phyloP scores from a whole-genome alignment of 2,113 vertebrate genomes.

The Odocoileus hemionus region DNA sequence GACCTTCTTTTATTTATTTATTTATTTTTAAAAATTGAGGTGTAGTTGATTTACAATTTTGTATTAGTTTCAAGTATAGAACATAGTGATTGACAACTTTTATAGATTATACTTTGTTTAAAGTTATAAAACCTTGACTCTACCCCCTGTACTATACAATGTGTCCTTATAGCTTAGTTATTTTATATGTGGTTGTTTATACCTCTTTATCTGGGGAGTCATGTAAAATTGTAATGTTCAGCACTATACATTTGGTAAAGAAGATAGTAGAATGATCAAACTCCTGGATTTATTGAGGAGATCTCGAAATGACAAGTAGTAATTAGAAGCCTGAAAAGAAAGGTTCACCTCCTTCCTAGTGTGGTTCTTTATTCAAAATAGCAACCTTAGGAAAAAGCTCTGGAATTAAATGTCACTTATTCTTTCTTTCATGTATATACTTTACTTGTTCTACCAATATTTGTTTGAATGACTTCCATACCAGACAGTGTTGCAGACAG shows the following conservation, averaged over 20 bases:
- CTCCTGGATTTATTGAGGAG: neutral
- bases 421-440: neutral
- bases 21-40: neutral
- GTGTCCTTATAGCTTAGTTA: neutral
- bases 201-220: neutral
- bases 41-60: neutral
- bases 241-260: neutral
- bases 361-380: neutral
- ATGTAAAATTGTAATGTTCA: neutral
- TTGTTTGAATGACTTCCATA: neutral
- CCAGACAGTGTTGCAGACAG: neutral
- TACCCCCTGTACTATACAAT: neutral
- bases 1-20: neutral
- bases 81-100: neutral
- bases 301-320: neutral
- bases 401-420: neutral
- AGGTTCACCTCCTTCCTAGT: neutral
- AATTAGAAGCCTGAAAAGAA: neutral
- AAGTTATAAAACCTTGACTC: neutral
- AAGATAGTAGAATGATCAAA: neutral
- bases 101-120: neutral
- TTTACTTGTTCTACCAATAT: neutral
- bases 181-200: neutral
- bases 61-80: neutral
- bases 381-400: neutral